Evolutionary conservation across 2,888 invertebrate species (phyloP).

Genomic region (Calliphora vomitoria): DNA sequence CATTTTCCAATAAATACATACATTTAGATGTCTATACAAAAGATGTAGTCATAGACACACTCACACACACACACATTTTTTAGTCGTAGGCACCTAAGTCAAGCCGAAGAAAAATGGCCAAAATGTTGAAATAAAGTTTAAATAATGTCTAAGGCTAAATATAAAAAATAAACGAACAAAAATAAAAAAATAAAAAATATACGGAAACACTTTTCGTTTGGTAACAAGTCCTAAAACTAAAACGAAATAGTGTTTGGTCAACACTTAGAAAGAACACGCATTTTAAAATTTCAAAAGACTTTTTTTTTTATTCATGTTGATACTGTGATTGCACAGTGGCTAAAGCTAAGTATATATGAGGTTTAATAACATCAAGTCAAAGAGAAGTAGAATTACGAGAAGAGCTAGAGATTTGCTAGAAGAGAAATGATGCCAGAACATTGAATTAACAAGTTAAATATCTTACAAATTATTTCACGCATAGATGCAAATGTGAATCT

Average conservation of each 20-base stretch:
- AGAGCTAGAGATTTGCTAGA: no score
- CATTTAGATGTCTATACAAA: background rate
- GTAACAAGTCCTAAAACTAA: slow-evolving; percentile 53
- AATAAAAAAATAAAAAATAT: slow-evolving; percentile 11
- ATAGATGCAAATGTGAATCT: no score
- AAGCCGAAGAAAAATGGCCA: slow-evolving; percentile 32
- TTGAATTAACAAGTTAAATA: no score
- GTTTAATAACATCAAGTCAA: no score
- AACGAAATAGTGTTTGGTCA: slow-evolving; percentile 64
- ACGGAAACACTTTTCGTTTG: slow-evolving; percentile 47
- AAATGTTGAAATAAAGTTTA: slow-evolving; percentile 60
- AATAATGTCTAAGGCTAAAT: slow-evolving; percentile 63
- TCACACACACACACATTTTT: background rate
- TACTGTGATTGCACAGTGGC: slow-evolving; percentile 26
- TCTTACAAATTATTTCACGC: no score
- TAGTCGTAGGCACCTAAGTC: slow-evolving; percentile 5
- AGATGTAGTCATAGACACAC: slow-evolving; percentile 14
- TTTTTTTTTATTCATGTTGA: background rate
- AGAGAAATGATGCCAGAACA: no score
- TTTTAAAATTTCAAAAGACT: slow-evolving; percentile 32
- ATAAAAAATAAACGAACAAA: background rate
- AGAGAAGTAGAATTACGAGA: no score
- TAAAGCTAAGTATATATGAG: background rate
- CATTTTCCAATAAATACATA: slow-evolving; percentile 39
- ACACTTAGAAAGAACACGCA: slow-evolving; percentile 68